phyloP scores from a whole-genome alignment of 2,113 vertebrate genomes.

The Periophthalmodon schlosseri region DNA sequence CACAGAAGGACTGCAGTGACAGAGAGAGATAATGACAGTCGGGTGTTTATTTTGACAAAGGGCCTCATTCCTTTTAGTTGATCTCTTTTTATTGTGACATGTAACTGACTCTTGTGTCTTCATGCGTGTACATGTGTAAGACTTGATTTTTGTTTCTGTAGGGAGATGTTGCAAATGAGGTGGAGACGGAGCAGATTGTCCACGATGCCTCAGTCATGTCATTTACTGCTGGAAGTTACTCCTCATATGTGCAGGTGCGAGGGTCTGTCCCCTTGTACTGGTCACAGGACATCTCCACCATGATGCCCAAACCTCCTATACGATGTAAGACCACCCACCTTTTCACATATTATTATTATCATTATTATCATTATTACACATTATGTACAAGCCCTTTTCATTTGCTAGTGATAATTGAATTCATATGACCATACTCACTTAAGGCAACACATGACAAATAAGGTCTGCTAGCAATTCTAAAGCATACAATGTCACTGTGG shows the following conservation, averaged over 20 bases:
- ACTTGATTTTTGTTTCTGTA: conserved; percentile 52
- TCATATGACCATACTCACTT: neutral
- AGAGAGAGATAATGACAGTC: conserved; percentile 50
- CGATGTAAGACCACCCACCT: conserved; percentile 77
- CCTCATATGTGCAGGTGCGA: conserved; percentile 95
- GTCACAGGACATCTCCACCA: conserved; percentile 99
- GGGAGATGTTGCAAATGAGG: conserved; percentile 98
- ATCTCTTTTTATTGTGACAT: neutral
- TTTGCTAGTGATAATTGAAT: neutral
- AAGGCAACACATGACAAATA: neutral
- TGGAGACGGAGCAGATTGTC: conserved; percentile 97
- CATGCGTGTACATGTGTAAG: neutral
- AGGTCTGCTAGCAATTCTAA: conserved; percentile 3
- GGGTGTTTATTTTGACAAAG: conserved; percentile 48
- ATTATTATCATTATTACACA: neutral
- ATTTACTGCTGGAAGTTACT: conserved; percentile 91
- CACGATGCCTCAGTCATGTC: conserved; percentile 96
- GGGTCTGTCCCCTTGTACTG: conserved; percentile 96
- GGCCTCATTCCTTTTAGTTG: conserved; percentile 16
- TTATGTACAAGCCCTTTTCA: neutral
- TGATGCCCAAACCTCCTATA: conserved; percentile 99
- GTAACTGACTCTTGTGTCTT: neutral
- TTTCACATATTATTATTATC: neutral
- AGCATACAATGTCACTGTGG: conserved; percentile 10
- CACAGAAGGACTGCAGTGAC: conserved; percentile 52